phyloP scores from a whole-genome alignment of 2,888 invertebrate genomes.

The Chrysodeixis includens region DNA sequence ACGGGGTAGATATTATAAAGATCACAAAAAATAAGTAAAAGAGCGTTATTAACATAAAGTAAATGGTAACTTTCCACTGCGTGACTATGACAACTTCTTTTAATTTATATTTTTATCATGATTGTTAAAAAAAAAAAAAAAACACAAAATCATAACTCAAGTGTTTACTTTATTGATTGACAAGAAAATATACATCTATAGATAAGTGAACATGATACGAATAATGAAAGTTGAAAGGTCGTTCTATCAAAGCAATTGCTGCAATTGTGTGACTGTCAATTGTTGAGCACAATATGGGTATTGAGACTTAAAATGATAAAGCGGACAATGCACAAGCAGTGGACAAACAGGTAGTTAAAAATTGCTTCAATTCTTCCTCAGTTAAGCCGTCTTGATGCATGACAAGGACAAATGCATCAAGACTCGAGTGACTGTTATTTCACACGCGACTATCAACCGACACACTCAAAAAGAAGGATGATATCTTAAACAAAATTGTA shows the following conservation, averaged over 20 bases:
- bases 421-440: background rate
- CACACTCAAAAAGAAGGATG: no score
- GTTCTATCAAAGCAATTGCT: conserved; percentile 9
- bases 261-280: conserved; percentile 24
- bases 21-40: no score
- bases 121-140: no score
- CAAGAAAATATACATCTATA: background rate
- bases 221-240: conserved; percentile 15
- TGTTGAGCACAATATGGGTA: background rate
- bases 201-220: conserved; percentile 6
- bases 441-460: no score
- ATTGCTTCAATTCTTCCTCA: conserved; percentile 13
- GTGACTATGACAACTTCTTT: no score
- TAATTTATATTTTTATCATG: no score
- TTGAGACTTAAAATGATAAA: background rate
- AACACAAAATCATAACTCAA: background rate
- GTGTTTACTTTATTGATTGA: background rate
- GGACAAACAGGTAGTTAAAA: conserved; percentile 8
- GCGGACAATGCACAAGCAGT: background rate
- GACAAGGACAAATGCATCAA: background rate
- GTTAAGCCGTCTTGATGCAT: background rate
- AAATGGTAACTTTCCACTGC: no score
- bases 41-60: no score
- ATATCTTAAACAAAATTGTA: no score
- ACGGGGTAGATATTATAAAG: no score